Evolutionary conservation across 1,140 invertebrate genomes (phyloP).

Genomic region (Pachypsylla venusta): DNA sequence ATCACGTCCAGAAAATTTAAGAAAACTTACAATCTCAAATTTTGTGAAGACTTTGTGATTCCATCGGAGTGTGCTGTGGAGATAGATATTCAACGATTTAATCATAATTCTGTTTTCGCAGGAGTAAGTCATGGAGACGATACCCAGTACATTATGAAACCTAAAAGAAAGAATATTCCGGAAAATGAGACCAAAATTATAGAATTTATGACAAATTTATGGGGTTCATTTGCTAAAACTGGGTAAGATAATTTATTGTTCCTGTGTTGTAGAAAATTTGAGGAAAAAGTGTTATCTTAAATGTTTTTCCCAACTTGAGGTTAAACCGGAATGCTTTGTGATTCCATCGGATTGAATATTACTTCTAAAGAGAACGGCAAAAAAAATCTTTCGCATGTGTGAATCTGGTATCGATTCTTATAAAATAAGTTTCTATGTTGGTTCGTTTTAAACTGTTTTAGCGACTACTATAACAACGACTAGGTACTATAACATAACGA

Average conservation of each 20-base stretch:
- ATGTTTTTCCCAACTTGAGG: neutral
- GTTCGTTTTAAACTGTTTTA: too few species aligned
- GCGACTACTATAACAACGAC: too few species aligned
- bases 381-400: too few species aligned
- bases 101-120: neutral
- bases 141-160: constrained; percentile 16
- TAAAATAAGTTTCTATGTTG: too few species aligned
- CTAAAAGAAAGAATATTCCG: neutral
- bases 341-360: too few species aligned
- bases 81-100: neutral
- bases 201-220: constrained; percentile 11
- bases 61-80: too few species aligned
- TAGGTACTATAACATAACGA: too few species aligned
- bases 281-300: neutral
- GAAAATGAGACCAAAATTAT: constrained; percentile 10
- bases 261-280: neutral
- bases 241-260: constrained; percentile 12
- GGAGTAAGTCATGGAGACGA: constrained; percentile 23
- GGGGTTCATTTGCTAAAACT: constrained; percentile 14
- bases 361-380: too few species aligned
- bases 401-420: too few species aligned
- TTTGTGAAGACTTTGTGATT: too few species aligned
- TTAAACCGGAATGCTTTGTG: too few species aligned
- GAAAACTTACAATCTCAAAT: too few species aligned
- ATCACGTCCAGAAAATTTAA: neutral